Conservation (phyloP, 2,113 vertebrate genomes). For the Caranx ignobilis region DNA sequence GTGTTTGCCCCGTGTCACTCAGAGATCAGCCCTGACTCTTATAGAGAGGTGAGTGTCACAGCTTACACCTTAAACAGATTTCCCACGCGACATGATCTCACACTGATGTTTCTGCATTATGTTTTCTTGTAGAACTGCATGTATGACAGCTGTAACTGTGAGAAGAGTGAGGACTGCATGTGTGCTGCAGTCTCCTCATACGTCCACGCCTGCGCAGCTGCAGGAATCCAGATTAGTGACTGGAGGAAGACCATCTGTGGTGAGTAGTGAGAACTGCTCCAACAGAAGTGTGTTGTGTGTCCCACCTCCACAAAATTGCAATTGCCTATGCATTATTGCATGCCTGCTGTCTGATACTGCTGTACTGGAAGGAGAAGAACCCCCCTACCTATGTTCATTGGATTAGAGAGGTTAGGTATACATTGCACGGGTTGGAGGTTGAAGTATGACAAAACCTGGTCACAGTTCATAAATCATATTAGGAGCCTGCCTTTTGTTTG, state of each 20-base stretch:
- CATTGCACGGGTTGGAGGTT: too few relatives aligned
- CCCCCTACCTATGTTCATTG: too few relatives aligned
- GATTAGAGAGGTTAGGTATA: too few relatives aligned
- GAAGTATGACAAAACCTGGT: too few relatives aligned
- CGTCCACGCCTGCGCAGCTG: slow-evolving; percentile 85
- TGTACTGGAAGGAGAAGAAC: too few relatives aligned
- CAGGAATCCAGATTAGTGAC: slow-evolving; percentile 64
- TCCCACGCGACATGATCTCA: neutral
- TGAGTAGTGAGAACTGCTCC: slow-evolving; percentile 61
- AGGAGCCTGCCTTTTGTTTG: too few relatives aligned
- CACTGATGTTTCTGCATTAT: neutral
- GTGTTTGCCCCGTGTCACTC: slow-evolving; percentile 88
- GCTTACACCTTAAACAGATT: neutral
- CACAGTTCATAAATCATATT: too few relatives aligned
- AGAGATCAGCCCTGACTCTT: slow-evolving; percentile 82
- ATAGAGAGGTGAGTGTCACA: slow-evolving; percentile 82
- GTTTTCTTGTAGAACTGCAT: slow-evolving; percentile 87
- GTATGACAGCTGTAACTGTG: slow-evolving; percentile 94
- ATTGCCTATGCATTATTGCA: too few relatives aligned
- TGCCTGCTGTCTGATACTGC: too few relatives aligned
- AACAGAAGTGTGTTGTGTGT: neutral
- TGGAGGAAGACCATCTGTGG: slow-evolving; percentile 86
- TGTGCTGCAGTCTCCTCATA: slow-evolving; percentile 91
- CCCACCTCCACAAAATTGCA: too few relatives aligned
- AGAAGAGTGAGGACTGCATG: slow-evolving; percentile 91